Evolutionary conservation across 2,113 vertebrate species (phyloP), one percentile per base, ranked within the genome.

Genomic region (Megaleporinus macrocephalus): DNA sequence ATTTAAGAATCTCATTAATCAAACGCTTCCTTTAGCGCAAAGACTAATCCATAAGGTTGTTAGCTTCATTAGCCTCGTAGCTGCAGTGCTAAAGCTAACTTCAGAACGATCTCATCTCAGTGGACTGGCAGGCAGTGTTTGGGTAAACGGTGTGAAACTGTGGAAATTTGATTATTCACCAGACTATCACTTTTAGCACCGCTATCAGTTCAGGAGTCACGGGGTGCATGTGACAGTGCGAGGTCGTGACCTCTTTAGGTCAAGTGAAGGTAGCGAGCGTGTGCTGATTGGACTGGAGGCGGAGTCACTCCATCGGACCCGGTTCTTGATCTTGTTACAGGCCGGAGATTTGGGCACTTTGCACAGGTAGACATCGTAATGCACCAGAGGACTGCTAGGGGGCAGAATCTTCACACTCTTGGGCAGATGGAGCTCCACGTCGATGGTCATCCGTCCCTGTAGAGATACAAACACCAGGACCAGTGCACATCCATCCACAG

Each of bases 361-460:
- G 89, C 79, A 88, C 51, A 93, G 87, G 84, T 88, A 88, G 61
- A 92, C 49, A 20, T 92, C 87, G 22, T 91, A 91, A 59, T 84
- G 83, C 76, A 86, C 65, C 0, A 73, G 44, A 0, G 83, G 53
- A 47, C 61, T 41, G 53, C 22, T 1, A 33, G 84, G 83, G 11
- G 87, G n/a, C 30, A 70, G 81, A 3, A 65, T 0, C 57, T 80
- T 82, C 20, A 66, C 6, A 29, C 5, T 61, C 78, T 86, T 90
- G 83, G 79, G 66, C n/a, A 91, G 69, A 78, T 87, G 86, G 47
- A 93, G 85, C 85, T 92, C 89, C 85, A 93, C 30, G 44, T 90
- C 47, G 29, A 92, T 90, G 76, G 86, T 89, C 57, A 89, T 90
- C 84, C 87, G 66, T 2, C 27, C 79, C 70, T 63, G 79, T 0